Evolutionary conservation across 2,797 vertebrate genomes (phyloP).

Genomic region (Nothura maculosa): DNA sequence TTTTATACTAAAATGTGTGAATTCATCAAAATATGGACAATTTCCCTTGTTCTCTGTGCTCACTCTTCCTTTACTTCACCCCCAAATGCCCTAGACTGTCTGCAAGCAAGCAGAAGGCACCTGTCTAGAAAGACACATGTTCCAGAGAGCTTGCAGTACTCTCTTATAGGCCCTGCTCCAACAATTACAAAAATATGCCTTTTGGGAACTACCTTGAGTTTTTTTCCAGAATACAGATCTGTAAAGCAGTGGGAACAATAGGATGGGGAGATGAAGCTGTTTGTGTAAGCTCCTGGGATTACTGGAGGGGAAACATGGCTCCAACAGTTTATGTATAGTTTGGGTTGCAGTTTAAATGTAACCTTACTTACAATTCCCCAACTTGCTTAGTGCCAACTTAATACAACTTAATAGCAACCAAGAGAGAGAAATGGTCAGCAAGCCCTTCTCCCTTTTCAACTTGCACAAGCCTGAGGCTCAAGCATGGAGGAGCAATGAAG

Average conservation of each 20-base stretch:
- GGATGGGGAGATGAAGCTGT: not conserved
- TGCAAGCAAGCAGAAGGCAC: not conserved
- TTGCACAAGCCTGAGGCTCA: rapidly evolving
- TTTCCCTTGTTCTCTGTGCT: not conserved
- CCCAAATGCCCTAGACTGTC: not conserved
- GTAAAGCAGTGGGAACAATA: not conserved
- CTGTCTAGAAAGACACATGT: not conserved
- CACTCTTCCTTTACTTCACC: not conserved
- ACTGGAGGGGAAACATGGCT: not conserved
- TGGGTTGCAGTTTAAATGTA: not conserved
- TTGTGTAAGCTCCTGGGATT: not conserved
- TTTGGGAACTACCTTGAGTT: not conserved
- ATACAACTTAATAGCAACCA: not conserved
- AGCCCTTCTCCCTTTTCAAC: rapidly evolving
- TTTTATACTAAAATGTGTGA: not conserved
- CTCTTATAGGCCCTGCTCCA: not conserved
- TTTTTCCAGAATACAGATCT: not conserved
- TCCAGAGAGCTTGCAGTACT: not conserved
- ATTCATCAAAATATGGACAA: not conserved
- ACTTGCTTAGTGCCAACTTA: not conserved
- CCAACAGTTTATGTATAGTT: no score
- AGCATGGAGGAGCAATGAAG: not conserved
- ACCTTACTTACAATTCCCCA: not conserved
- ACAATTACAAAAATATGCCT: not conserved
- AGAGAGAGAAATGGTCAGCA: not conserved